Conservation (phyloP, 2,888 invertebrate genomes). For the Neocrepidodera transversa region DNA sequence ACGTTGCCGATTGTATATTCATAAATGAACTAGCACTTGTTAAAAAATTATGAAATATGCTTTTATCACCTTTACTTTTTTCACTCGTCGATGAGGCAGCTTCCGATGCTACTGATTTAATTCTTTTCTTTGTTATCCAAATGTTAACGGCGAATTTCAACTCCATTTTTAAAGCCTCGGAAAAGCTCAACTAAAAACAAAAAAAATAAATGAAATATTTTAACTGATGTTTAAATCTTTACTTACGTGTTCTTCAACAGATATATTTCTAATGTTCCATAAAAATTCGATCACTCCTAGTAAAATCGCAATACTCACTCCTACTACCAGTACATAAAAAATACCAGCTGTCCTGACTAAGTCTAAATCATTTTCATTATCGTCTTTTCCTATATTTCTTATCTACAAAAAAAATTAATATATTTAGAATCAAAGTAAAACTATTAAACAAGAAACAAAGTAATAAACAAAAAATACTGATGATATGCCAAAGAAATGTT, state of each 20-base stretch:
- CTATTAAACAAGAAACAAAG: no score
- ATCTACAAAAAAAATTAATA: no score
- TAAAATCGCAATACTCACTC: conserved; percentile 73
- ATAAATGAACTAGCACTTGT: conserved; percentile 45
- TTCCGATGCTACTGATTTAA: conserved; percentile 45
- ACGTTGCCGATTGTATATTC: conserved; percentile 45
- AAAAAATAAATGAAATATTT: neutral
- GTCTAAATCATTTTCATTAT: conserved; percentile 61
- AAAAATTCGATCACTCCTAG: conserved; percentile 85
- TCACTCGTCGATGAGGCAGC: conserved; percentile 38
- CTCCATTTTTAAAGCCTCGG: conserved; percentile 74
- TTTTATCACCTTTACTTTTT: conserved; percentile 31
- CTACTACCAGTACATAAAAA: conserved; percentile 81
- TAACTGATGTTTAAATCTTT: neutral
- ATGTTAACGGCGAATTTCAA: conserved; percentile 74
- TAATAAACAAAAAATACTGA: no score
- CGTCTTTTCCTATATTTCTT: conserved; percentile 23
- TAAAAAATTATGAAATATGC: conserved; percentile 43
- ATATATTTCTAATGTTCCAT: conserved; percentile 80
- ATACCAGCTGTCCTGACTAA: conserved; percentile 91
- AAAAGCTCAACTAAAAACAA: conserved; percentile 68
- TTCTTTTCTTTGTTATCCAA: conserved; percentile 76
- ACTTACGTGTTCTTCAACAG: conserved; percentile 79
- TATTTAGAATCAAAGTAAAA: neutral
- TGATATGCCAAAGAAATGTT: no score